Base-by-base conservation (phyloP, 2,797 vertebrate genomes). In the Threskiornis aethiopicus region DNA sequence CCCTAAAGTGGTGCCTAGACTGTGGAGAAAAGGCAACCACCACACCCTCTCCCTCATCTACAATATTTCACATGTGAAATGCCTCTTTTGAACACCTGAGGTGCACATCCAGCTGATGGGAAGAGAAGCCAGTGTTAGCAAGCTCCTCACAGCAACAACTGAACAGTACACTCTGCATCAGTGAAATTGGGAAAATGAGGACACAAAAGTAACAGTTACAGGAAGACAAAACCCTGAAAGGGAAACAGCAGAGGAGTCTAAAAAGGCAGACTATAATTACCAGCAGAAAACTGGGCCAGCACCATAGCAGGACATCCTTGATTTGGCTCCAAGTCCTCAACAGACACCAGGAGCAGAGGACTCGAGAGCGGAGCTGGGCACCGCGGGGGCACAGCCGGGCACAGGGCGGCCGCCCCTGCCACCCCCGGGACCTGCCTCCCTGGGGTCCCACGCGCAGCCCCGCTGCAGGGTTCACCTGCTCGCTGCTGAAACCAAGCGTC, bases 371-470 rank as follows among this genome's bases (percentile, higher is more conserved):
- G 28, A 19, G 28, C 20, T 16, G 39, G 47, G 67, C n/a, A 13
- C 52, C 1, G 1, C 0, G 4, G 35, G 52, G 44, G 35, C 51
- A 33, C 41, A 52, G 57, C n/a, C 4, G 16, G 44, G 42, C 28
- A n/a, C 24, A 14, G 55, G 76, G 25, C 5, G 3, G 44, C 46
- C 31, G 75, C 19, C 24, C 39, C 65, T 52, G 77, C 18, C 26
- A 8, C 39, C 72, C 41, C 31, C 4, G 2, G 18, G 33, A 66
- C 11, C 25, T 9, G n/a, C 24, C 42, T 11, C 39, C 35, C 44
- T 0, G 18, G 16, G 11, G 7, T 25, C 16, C 54, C 6, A 4
- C 11, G 7, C 1, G 2, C 66, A 57, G 51, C 35, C 51, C 28
- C 0, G 6, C 28, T 5, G 35, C 20, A 19, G 52, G 16, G 61